A percentile compares a stretch with the other conserved stretches of the same genome.
Evolutionary conservation across 2,113 vertebrate genomes (phyloP).

Genomic region (Bubo scandiacus): DNA sequence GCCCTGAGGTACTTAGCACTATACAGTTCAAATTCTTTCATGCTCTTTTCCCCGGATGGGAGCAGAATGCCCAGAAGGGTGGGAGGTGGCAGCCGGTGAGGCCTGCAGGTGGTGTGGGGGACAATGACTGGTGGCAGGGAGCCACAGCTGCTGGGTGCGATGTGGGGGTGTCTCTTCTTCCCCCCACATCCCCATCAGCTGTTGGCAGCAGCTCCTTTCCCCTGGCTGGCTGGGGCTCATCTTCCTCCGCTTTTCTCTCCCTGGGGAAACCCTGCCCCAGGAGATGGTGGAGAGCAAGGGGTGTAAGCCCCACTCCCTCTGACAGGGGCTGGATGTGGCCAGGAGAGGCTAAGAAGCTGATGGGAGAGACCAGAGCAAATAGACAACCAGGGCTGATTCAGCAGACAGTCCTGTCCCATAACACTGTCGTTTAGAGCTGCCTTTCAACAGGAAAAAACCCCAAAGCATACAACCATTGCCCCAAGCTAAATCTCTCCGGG

Average conservation of each 20-base stretch:
- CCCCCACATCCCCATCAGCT: background rate
- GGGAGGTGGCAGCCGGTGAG: fast-evolving
- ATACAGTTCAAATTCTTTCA: background rate
- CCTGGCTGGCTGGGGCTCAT: fast-evolving
- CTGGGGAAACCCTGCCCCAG: background rate
- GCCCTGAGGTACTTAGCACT: fast-evolving
- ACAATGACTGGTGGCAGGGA: fast-evolving
- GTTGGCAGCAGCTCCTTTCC: background rate
- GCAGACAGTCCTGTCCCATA: background rate
- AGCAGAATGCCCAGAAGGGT: no score
- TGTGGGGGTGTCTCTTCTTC: background rate
- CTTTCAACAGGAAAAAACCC: background rate
- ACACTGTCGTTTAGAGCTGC: background rate
- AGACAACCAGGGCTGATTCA: background rate
- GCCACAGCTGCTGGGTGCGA: no score
- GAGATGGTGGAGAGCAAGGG: background rate
- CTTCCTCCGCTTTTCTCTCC: background rate
- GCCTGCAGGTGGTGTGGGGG: fast-evolving
- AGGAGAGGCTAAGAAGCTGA: background rate
- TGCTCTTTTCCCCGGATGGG: background rate
- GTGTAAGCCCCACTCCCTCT: background rate
- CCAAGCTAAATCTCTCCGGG: background rate
- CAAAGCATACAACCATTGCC: background rate
- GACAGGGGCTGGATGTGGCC: background rate
- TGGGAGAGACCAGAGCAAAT: background rate